Base-by-base conservation (phyloP, 2,888 invertebrate genomes). In the Blastobasis lacticolella region DNA sequence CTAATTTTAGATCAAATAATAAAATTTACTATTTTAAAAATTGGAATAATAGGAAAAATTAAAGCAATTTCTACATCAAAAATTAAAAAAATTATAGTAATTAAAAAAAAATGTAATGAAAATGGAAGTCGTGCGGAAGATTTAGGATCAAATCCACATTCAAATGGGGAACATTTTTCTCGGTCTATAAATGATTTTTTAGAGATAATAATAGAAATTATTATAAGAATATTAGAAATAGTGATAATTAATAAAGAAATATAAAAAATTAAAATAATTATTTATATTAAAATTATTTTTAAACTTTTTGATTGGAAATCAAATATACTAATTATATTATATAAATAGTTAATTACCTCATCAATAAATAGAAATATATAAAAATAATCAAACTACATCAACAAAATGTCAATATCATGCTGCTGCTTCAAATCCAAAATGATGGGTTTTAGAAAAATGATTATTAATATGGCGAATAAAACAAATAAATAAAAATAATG, bases 291-390 rank as follows among this genome's bases (percentile, higher is more conserved):
- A 71, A 64, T 49, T n/a, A 54, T 60, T 57, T 57, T 79, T 89
- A 91, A 88, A 85, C 90, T 78, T 89, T 90, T 90, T 92, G 89
- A 92, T 92, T 92, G 92, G 92, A 92, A 92, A 79, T 91, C 89
- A 92, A 90, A 88, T 90, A 90, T 92, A 92, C 89, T 91, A 74
- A 69, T 85, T 92, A 91, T 91, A 91, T 86, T 92, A 91, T 90
- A 90, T 90, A 90, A 90, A 90, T 90, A 78, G 67, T 81, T 87
- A 91, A 65, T 88, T 89, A 64, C 91, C 91, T 90, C 92, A 92
- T 90, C 92, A 93, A 66, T 93, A 93, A 73, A 93, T 90, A 60
- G 90, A 90, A 57, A 92, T 78, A 73, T 91, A 80, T 43, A 81
- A 58, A 45, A 81, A 81, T 76, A 80, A 66, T 75, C 75, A 76